Evolutionary conservation across 2,797 vertebrate species (phyloP), one percentile per base, ranked within the genome.

Genomic region (Micrastur ruficollis): DNA sequence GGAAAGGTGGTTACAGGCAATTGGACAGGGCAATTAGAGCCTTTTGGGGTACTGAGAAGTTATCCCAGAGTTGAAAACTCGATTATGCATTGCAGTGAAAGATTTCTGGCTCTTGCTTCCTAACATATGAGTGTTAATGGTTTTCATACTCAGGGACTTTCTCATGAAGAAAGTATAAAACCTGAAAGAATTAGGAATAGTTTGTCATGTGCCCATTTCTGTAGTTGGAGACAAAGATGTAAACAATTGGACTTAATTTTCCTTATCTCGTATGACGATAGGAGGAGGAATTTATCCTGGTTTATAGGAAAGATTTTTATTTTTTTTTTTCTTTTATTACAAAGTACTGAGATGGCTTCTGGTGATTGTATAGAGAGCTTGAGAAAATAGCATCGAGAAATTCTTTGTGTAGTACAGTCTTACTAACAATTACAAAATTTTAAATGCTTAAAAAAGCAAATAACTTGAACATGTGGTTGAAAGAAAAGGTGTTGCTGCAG

Each of bases 51-150:
- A 47, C 56, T 79, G 78, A 40, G 40, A 49, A 25, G 14, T 68
- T 36, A 50, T 52, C 31, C 32, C 8, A 17, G 38, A 75, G 38
- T 3, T 67, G 34, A 58, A 25, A 80, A 17, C 31, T 76, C 22
- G 18, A 5, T 86, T 70, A 13, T 27, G 15, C 18, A 55, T 34
- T 12, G 14, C 26, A 34, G 42, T 10, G 46, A 55, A 67, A 63
- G 27, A 59, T 36, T 80, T 81, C 56, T 91, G 52, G 12, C 27
- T 80, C 56, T 89, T 82, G 23, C 53, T 72, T 72, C 19, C 1
- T 71, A 47, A 46, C 9, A 5, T 38, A 5, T 3, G 31, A 70
- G 9, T 0, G 0, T 63, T 80, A 31, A 40, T 46, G 18, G 17
- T 59, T 87, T 92, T 91, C 56, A 25, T 63, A 12, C n/a, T 67